phyloP scores from a whole-genome alignment of 2,113 vertebrate species.

The Ophiodon elongatus region DNA sequence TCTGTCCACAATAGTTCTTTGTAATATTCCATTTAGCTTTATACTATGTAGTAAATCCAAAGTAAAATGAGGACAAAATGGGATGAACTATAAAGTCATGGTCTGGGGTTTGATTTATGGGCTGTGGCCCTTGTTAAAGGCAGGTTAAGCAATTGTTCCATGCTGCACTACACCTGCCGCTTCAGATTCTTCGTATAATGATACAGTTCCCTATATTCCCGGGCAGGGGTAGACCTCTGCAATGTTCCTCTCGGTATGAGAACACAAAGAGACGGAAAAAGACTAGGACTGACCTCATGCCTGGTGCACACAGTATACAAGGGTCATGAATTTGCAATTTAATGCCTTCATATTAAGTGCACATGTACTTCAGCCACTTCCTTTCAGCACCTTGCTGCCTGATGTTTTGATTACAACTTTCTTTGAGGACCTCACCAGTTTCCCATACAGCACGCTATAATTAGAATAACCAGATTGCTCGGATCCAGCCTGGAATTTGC shows the following conservation, averaged over 20 bases:
- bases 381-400: slow-evolving; percentile 35
- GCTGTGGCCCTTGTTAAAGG: slow-evolving; percentile 48
- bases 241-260: neutral
- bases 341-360: slow-evolving; percentile 55
- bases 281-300: slow-evolving; percentile 21
- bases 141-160: slow-evolving; percentile 51
- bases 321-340: slow-evolving; percentile 65
- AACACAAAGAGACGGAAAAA: slow-evolving; percentile 13
- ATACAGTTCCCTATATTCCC: slow-evolving; percentile 28
- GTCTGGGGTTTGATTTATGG: slow-evolving; percentile 44
- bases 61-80: slow-evolving; percentile 35
- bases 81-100: slow-evolving; percentile 24
- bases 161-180: slow-evolving; percentile 50
- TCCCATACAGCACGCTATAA: slow-evolving; percentile 46
- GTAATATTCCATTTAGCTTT: slow-evolving; percentile 13
- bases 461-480: slow-evolving; percentile 66
- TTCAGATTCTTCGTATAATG: slow-evolving; percentile 38
- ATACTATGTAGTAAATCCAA: slow-evolving; percentile 20
- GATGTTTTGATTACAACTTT: slow-evolving; percentile 65
- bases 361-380: slow-evolving; percentile 54
- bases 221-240: slow-evolving; percentile 3
- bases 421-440: slow-evolving; percentile 39
- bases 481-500: slow-evolving; percentile 45
- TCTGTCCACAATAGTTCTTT: neutral
- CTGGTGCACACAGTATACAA: slow-evolving; percentile 33